Evolutionary conservation across 2,113 vertebrate genomes (phyloP).

Genomic region (Hemiscyllium ocellatum): DNA sequence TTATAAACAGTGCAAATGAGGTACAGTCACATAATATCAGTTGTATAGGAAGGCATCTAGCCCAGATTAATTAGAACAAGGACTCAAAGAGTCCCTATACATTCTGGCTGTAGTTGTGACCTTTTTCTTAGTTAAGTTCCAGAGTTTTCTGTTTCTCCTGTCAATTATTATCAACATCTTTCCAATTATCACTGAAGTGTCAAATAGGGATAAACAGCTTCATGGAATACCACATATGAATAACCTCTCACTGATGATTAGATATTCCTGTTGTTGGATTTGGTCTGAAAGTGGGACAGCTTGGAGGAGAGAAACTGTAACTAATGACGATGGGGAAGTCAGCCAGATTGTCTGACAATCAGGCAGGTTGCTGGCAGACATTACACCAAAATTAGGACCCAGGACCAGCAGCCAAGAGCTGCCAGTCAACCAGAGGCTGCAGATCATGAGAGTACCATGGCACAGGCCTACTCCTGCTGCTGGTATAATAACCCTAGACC

Average conservation of each 20-base stretch:
- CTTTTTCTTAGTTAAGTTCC: neutral
- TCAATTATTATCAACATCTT: neutral
- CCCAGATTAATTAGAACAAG: neutral
- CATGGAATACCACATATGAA: neutral
- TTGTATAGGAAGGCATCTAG: neutral
- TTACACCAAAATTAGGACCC: no score
- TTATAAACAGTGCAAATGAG: neutral
- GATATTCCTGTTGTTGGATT: no score
- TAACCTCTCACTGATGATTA: neutral
- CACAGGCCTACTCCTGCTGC: no score
- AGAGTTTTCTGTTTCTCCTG: neutral
- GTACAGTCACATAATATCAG: neutral
- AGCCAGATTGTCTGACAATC: no score
- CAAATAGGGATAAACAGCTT: neutral
- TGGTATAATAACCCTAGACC: no score
- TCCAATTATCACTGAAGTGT: neutral
- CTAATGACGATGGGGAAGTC: no score
- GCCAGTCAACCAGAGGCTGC: no score
- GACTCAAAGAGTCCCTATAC: neutral
- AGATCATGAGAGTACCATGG: no score
- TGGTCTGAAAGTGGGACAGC: no score
- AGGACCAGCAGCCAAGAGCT: no score
- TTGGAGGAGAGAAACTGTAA: no score
- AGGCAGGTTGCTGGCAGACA: no score
- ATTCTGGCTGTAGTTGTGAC: neutral